These are phyloP conservation scores for Sebastes dallii DNA, from an alignment of 2,797 vertebrate species.

Conservation along the genomic window DNA sequence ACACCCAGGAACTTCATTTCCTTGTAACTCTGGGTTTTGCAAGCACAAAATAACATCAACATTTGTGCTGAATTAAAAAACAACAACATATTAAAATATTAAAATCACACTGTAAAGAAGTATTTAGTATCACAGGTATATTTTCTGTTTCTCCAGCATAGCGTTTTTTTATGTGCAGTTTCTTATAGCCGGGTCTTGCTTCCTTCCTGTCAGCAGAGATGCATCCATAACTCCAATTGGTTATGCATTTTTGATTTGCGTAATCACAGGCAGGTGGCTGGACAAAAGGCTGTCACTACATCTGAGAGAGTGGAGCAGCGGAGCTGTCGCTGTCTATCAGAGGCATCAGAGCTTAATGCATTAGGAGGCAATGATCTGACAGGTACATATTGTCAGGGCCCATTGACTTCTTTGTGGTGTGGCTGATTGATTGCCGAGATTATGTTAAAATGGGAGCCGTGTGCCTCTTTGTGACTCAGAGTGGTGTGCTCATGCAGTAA, in stretches of 20 bases:
- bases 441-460: constrained; percentile 59
- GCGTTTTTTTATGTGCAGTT: not conserved
- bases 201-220: constrained; percentile 14
- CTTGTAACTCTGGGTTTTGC: not conserved
- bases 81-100: not conserved
- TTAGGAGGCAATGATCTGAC: constrained; percentile 75
- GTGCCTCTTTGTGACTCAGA: constrained; percentile 66
- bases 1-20: constrained; percentile 17
- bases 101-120: not conserved
- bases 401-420: constrained; percentile 76
- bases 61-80: constrained; percentile 1
- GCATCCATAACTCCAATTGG: constrained; percentile 24
- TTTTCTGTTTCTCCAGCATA: not conserved
- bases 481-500: constrained; percentile 38
- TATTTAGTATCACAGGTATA: not conserved
- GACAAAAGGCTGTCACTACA: constrained; percentile 59
- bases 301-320: constrained; percentile 21
- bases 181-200: not conserved
- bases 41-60: constrained; percentile 3
- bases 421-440: constrained; percentile 75
- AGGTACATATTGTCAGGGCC: constrained; percentile 78
- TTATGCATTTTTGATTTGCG: constrained; percentile 49
- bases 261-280: constrained; percentile 50
- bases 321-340: constrained; percentile 61
- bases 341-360: constrained; percentile 61